Evolutionary conservation across 1,140 invertebrate species (phyloP), one percentile per base, ranked within the genome.

Genomic region (Mesaphorura yosii): DNA sequence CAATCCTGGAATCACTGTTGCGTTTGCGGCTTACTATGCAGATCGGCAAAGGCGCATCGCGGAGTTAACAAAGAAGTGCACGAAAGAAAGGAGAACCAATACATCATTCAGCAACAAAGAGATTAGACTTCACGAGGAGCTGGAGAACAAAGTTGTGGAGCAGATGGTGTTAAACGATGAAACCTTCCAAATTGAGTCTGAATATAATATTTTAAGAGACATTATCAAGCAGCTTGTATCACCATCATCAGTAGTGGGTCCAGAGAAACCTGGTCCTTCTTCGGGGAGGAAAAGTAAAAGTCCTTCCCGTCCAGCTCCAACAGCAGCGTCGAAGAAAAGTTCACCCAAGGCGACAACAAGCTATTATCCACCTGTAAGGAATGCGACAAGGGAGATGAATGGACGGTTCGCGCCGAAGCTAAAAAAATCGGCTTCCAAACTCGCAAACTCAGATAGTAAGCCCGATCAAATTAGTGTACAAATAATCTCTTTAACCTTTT

Each of bases 1-100:
- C 46, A 81, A 86, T 3, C 88, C 90, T 0, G 88, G 90, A 0
- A 89, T 82, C 51, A 90, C 82, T 48, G 84, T 93, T 0, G 92
- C 96, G 69, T 97, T 93, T 68, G 85, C 94, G 37, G 87, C 84
- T 12, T 96, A 96, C 68, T 96, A 89, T 68, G 70, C 92, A 37
- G 90, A 94, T 72, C 75, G 87, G 31, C 84, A 88, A 65, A 72
- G 77, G 2, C 73, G 87, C 10, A 77, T 87, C 46, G 7, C 41
- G 60, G n/a, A 48, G 48, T 20, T 25, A 62, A 31, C 64, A 65
- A 59, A 29, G 53, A 51, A 26, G 28, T 58, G 3, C 53, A 53
- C 12, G 48, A 51, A 17, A 48, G 53, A 29, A 61, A 63, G 41
- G 4, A 29, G 10, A 17, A 47, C 3, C 39, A n/a, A n/a, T n/a